Conservation (phyloP, 2,888 invertebrate species). For the Fragum fragum region DNA sequence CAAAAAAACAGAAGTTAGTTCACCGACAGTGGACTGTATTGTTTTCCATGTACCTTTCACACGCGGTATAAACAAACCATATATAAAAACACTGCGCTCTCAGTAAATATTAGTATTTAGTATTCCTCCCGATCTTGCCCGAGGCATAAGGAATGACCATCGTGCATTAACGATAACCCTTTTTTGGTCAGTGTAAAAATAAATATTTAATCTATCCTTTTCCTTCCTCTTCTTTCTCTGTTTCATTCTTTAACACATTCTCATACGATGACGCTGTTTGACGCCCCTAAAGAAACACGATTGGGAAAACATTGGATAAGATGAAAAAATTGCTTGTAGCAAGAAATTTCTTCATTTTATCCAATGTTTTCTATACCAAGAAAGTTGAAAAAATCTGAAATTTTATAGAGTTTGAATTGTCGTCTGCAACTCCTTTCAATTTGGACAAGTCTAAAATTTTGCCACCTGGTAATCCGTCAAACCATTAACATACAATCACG, state of each 20-base stretch:
- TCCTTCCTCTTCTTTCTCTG: neutral
- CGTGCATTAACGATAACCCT: neutral
- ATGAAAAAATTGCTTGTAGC: too few species aligned
- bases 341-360: too few species aligned
- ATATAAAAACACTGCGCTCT: constrained; percentile 4
- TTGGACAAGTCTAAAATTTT: too few species aligned
- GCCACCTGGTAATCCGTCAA: too few species aligned
- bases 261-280: too few species aligned
- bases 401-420: too few species aligned
- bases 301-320: too few species aligned
- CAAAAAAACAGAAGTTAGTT: constrained; percentile 42
- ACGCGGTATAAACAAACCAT: constrained; percentile 27
- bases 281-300: too few species aligned
- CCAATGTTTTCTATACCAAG: too few species aligned
- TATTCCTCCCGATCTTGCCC: constrained; percentile 1
- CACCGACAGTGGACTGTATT: constrained; percentile 19
- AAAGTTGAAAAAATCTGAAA: too few species aligned
- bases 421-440: too few species aligned
- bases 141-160: neutral
- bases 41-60: constrained; percentile 25
- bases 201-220: neutral
- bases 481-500: too few species aligned
- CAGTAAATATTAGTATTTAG: constrained; percentile 20
- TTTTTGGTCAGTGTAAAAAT: neutral
- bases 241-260: neutral